Base-by-base conservation (phyloP, 2,113 vertebrate species). In the Neodontobutis hainanensis region DNA sequence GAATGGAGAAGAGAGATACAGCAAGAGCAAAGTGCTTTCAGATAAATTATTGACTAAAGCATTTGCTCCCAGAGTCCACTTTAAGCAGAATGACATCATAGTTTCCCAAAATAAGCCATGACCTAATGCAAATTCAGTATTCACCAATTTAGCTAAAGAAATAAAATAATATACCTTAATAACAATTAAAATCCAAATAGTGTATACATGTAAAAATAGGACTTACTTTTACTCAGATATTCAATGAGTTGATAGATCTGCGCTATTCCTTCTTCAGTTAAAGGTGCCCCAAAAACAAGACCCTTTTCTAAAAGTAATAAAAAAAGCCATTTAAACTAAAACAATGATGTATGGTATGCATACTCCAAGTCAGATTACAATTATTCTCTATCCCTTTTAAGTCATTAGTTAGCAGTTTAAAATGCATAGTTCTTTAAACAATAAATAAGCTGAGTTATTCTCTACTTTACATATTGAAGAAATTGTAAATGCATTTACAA, bases 241-340 rank as follows among this genome's bases (percentile, higher is more conserved):
- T 97, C 95, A 7, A 98, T 97, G 38, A 99, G 93, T 71, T 99
- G 97, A 74, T 95, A 96, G 80, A 99, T 95, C 78, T 97, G 97
- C 44, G 95, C 95, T 53, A 99, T 99, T 86, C 97, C 97, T 91
- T 99, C 97, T 85, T 99, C 97, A 3, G 97, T 98, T 87, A 99
- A 78, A 0, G 95, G 95, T 0, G 95, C 94, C 67, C 97, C 97
- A 89, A 99, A 99, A 51, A 98, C 90, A 14, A 96, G 90, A 19
- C 94, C 95, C 90, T 97, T 99, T 64, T 97, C 97, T 98, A 87
- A 60, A 85, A 78, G 3, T 4, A 11, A 78, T 66, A 9, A 78
- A 42, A 70, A 7, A 8, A 14, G 11, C 66, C 1, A 45, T 3
- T 19, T 3, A 69, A 11, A 7, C 8, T 27, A 2, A 27, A 27